Evolutionary conservation across 2,113 vertebrate species (phyloP), one percentile per base, ranked within the genome.

Genomic region (Melanerpes formicivorus): DNA sequence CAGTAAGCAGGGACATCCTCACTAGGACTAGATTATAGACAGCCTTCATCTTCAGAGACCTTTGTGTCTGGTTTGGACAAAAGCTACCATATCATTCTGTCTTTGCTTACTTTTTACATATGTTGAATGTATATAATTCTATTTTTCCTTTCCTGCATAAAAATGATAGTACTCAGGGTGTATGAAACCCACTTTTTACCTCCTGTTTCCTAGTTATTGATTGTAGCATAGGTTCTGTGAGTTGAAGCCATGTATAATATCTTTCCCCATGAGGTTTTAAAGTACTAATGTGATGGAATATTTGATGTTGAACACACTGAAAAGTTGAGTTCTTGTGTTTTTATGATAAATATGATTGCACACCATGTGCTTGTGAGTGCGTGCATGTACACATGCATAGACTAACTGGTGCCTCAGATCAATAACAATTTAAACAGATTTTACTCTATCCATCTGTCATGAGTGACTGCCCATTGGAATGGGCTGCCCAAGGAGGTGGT

Each of bases 361-460:
- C 29, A 9, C 8, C 6, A 1, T 1, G 1, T 9, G 2, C 18
- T 4, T 55, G 7, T 59, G 30, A 42, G 27, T 22, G 22, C 12
- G 18, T 32, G 52, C 5, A 19, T 8, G 5, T 30, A 58, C 18
- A 18, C 2, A 6, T 16, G 13, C 6, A 11, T 37, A 58, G 30
- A 10, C 19, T 37, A 59, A 62, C 22, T 56, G 32, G 5, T 52
- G 32, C 27, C 9, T 72, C 29, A 54, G 48, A 42, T 73, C 14
- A 78, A 3, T 69, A 87, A 65, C 50, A 65, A 34, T 30, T 54
- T 54, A 13, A 82, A 65, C 29, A 34, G n/a, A 12, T 70, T 80
- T 82, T 76, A 34, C 0, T 3, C 14, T 48, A 14, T 32, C n/a
- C 8, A 0, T 44, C 3, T 13, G 8, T 80, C 23, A 23, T 52